Base-by-base conservation (phyloP, 2,888 invertebrate species). In the Trissoscelio sp. region DNA sequence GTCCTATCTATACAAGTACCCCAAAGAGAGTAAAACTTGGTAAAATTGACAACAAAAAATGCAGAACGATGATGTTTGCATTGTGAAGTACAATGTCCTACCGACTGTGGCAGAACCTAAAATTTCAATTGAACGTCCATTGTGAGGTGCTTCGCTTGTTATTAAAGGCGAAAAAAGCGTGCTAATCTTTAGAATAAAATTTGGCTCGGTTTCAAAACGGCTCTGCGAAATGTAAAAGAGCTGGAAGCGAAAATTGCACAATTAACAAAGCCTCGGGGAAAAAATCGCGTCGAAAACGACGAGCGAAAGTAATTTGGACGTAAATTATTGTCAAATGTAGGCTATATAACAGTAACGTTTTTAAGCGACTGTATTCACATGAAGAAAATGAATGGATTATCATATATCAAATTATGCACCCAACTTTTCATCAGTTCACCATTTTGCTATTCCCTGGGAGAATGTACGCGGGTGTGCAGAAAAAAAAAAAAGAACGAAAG, bases 401-500 rank as follows among this genome's bases (percentile, higher is more conserved):
- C 48, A 70, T 70, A 70, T 58, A 58, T 58, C 24, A 48, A 48
- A 58, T 70, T 70, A 53, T 62, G 34, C 46, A 37, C 3, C 31
- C 55, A 58, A 48, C 66, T 75, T 75, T 75, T 77, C 77, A 53
- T 60, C 53, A 67, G 51, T 69, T 69, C 44, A 31, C 62, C 60
- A 60, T 69, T 69, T 69, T 24, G 42, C 48, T 34, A 51, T 58
- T 75, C 69, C 62, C 62, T 60, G 34, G 16, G 77, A 62, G 69
- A 62, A 58, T 69, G 46, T 69, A 69, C 51, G 62, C 62, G 24
- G 6, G 46, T 62, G 60, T 58, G 62, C 53, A 67, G 37, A 55
- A 37, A 28, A 51, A 58, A 75, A 55, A 64, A 28, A 60, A 24
- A 58, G 48, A 20, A 22, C 39, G 42, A 57, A 62, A 57, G 57